These are phyloP conservation scores for Portevinia maculata DNA, from an alignment of 2,888 invertebrate genomes.

Conservation along the genomic window DNA sequence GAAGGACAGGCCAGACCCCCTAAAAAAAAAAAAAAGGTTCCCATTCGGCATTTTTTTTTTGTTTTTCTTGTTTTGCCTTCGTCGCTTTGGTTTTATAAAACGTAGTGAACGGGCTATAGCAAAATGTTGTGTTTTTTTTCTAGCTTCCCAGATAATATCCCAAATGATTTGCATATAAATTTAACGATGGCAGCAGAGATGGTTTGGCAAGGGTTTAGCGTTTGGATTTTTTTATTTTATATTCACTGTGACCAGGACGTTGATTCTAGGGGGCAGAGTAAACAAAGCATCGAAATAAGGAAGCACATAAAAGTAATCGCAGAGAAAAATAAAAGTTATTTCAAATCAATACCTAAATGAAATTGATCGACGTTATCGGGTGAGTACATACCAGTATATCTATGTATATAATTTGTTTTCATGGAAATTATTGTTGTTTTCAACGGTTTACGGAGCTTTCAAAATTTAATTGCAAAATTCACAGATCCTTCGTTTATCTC, in stretches of 20 bases:
- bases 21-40: slow-evolving; percentile 21
- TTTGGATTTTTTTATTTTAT: neutral
- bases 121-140: slow-evolving; percentile 23
- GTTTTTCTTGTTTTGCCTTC: slow-evolving; percentile 12
- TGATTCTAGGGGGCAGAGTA: slow-evolving; percentile 4
- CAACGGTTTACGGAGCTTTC: neutral
- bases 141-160: slow-evolving; percentile 34
- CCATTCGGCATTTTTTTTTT: slow-evolving; percentile 45
- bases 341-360: slow-evolving; percentile 55
- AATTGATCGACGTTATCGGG: slow-evolving; percentile 16
- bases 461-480: too few relatives aligned
- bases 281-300: slow-evolving; percentile 35
- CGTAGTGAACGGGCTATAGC: slow-evolving; percentile 33
- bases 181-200: slow-evolving; percentile 44
- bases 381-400: neutral
- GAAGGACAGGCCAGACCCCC: neutral
- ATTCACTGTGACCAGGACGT: slow-evolving; percentile 3
- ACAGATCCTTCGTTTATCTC: too few relatives aligned
- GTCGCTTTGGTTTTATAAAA: slow-evolving; percentile 45
- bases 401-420: slow-evolving; percentile 18
- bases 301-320: slow-evolving; percentile 22
- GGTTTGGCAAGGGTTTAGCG: slow-evolving; percentile 42
- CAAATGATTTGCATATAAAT: slow-evolving; percentile 67
- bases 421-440: neutral
- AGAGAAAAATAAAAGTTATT: slow-evolving; percentile 21